Conservation (phyloP, 2,113 vertebrate species). For the Octodon degus region DNA sequence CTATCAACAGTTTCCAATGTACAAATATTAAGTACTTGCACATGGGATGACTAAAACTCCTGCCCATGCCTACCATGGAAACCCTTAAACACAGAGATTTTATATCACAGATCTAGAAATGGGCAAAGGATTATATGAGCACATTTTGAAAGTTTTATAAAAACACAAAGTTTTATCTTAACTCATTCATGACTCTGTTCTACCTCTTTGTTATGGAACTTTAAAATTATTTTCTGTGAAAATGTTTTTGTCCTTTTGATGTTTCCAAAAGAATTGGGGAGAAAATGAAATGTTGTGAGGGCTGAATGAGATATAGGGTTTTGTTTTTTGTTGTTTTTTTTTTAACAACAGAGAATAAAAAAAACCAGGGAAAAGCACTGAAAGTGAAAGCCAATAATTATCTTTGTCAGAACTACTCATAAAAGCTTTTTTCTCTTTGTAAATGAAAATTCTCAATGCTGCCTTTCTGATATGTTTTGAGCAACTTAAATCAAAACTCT, state of each 20-base stretch:
- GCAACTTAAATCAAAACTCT: not conserved
- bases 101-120: not conserved
- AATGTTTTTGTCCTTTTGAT: not conserved
- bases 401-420: not conserved
- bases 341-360: not conserved
- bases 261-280: not conserved
- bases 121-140: not conserved
- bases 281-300: not conserved
- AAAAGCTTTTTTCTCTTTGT: not conserved
- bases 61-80: not conserved
- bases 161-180: not conserved
- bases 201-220: not conserved
- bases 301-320: not conserved
- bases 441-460: not conserved
- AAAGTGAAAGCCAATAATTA: not conserved
- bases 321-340: not conserved
- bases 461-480: not conserved
- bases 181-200: not conserved
- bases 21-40: not conserved
- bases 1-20: not conserved
- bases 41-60: not conserved
- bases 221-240: not conserved
- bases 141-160: not conserved
- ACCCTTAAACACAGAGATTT: not conserved
- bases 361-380: not conserved